Percentiles rank a stretch among this genome's conserved stretches.
Conservation (phyloP, 2,113 vertebrate genomes). For the Grus americana region DNA sequence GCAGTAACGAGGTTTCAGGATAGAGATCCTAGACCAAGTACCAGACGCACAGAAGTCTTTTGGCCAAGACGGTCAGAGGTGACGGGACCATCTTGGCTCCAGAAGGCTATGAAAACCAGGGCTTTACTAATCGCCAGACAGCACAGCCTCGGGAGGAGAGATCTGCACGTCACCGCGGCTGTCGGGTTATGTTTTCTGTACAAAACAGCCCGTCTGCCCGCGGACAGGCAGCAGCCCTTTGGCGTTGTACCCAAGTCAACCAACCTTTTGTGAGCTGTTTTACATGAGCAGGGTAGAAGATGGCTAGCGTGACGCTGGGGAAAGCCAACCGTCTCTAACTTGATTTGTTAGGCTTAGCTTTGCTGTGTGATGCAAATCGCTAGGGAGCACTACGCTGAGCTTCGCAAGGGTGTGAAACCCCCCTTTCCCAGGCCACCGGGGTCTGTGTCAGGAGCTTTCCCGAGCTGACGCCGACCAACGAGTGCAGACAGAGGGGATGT, state of each 20-base stretch:
- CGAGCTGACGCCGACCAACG: fast-evolving
- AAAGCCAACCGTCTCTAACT: neutral
- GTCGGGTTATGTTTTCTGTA: neutral
- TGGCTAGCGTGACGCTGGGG: neutral
- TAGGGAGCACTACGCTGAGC: fast-evolving
- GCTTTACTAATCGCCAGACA: neutral
- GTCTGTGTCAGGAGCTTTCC: neutral
- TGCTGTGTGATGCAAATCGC: neutral
- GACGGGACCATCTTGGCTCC: neutral
- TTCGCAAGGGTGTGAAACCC: fast-evolving
- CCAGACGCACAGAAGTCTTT: neutral
- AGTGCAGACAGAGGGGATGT: neutral
- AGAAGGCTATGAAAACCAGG: neutral
- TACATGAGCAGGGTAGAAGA: fast-evolving
- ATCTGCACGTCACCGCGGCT: fast-evolving
- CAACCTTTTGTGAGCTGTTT: neutral
- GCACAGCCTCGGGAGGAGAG: neutral
- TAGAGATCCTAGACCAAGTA: neutral
- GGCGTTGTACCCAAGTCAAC: neutral
- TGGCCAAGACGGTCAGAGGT: neutral
- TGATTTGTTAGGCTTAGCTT: neutral
- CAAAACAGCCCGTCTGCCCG: neutral
- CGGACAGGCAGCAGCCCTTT: neutral
- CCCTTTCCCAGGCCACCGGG: neutral
- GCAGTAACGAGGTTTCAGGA: neutral